Evolutionary conservation across 2,113 vertebrate genomes (phyloP).

Genomic region (Callospermophilus lateralis): DNA sequence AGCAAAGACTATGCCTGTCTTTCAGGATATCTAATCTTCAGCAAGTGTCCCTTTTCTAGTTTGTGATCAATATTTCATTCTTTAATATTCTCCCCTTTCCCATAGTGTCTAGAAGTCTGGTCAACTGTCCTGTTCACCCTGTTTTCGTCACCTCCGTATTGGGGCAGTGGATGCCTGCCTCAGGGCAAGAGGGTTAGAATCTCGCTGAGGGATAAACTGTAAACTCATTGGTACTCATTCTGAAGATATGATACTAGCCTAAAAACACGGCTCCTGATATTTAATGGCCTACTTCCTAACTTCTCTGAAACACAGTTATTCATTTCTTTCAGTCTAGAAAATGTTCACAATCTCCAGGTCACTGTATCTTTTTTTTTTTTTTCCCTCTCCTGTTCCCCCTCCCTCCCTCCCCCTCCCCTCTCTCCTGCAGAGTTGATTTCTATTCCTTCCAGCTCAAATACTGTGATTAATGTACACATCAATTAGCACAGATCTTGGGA

Average conservation of each 20-base stretch:
- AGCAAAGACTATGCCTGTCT: neutral
- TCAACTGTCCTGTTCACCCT: neutral
- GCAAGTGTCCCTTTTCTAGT: too few relatives aligned
- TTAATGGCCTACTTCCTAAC: neutral
- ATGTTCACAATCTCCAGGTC: neutral
- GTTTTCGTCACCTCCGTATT: accelerated
- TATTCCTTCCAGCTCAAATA: neutral
- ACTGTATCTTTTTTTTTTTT: neutral
- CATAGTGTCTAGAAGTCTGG: neutral
- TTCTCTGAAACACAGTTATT: neutral
- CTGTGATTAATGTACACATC: neutral
- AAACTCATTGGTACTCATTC: neutral
- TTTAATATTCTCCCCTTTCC: neutral
- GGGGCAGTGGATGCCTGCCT: accelerated
- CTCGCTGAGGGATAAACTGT: neutral
- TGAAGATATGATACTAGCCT: neutral
- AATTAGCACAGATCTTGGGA: neutral
- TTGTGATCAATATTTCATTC: neutral
- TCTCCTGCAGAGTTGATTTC: neutral
- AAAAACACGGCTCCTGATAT: neutral
- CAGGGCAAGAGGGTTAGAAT: neutral
- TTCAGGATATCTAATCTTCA: neutral
- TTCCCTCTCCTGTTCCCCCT: too few relatives aligned
- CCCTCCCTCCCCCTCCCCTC: too few relatives aligned
- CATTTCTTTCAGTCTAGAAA: neutral